Evolutionary conservation across 2,888 invertebrate genomes (phyloP).

Genomic region (Ectemnius continuus): DNA sequence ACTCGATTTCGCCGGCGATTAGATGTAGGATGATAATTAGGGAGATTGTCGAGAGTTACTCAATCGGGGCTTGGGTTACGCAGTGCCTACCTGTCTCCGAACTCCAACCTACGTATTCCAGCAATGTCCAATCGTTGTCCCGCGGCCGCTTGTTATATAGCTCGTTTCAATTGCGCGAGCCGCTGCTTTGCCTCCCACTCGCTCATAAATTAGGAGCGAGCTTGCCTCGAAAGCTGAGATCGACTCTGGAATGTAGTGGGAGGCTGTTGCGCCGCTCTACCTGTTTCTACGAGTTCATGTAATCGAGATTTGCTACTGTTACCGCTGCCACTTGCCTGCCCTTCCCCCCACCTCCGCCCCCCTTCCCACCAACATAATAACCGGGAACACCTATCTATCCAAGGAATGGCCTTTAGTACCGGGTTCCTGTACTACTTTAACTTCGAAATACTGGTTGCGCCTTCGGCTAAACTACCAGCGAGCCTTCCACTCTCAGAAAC

Average conservation of each 20-base stretch:
- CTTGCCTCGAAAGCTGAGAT: neutral
- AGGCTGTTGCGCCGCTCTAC: conserved; percentile 6
- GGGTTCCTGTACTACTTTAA: no score
- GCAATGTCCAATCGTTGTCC: neutral
- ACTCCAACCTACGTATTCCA: conserved; percentile 14
- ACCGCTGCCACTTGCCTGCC: no score
- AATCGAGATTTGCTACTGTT: conserved; percentile 5
- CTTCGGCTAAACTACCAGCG: no score
- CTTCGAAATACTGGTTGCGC: no score
- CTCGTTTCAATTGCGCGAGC: conserved; percentile 13
- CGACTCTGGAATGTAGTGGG: conserved; percentile 8
- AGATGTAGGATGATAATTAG: no score
- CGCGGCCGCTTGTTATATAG: neutral
- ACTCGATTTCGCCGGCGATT: no score
- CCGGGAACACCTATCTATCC: no score
- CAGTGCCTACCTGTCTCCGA: conserved; percentile 33
- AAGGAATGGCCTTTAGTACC: no score
- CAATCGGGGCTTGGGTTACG: conserved; percentile 23
- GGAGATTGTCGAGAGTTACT: no score
- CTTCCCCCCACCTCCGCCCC: no score
- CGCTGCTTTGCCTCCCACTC: conserved; percentile 4
- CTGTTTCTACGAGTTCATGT: conserved; percentile 6
- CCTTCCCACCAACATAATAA: no score
- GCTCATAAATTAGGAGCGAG: conserved; percentile 10
- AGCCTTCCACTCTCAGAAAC: no score